phyloP scores from a whole-genome alignment of 1,140 invertebrate species.

The Agrypnia vestita region DNA sequence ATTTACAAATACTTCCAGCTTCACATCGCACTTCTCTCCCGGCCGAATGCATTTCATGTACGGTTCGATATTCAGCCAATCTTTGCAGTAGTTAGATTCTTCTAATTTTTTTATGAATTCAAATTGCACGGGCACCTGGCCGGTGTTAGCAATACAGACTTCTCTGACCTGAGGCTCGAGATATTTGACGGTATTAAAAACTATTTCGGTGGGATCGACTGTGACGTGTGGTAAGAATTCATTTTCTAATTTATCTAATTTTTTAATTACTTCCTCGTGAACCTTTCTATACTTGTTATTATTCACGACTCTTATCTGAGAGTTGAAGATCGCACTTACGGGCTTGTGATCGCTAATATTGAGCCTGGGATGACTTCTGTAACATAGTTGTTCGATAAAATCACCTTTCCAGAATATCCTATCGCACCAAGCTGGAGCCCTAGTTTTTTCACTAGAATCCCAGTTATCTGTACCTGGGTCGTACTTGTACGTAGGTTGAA shows the following conservation, averaged over 20 bases:
- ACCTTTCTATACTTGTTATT: constrained; percentile 88
- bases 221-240: constrained; percentile 97
- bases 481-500: constrained; percentile 98
- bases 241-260: constrained; percentile 96
- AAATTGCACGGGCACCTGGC: constrained; percentile 94
- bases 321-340: constrained; percentile 89
- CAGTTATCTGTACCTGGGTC: constrained; percentile 95
- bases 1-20: constrained; percentile 86
- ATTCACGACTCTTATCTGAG: constrained; percentile 90
- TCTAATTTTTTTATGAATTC: constrained; percentile 96
- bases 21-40: constrained; percentile 88
- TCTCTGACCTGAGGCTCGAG: constrained; percentile 84
- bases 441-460: constrained; percentile 96
- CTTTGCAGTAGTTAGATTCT: constrained; percentile 90
- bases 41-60: constrained; percentile 74
- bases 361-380: constrained; percentile 89
- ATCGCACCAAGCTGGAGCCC: constrained; percentile 99
- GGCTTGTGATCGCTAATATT: constrained; percentile 98
- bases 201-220: constrained; percentile 92
- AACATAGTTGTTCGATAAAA: constrained; percentile 82
- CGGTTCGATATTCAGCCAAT: constrained; percentile 93
- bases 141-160: constrained; percentile 94
- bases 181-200: constrained; percentile 90
- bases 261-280: constrained; percentile 96
- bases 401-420: constrained; percentile 90